Evolutionary conservation across 1,140 invertebrate species (phyloP).

Genomic region (Drosophila chauvacae): DNA sequence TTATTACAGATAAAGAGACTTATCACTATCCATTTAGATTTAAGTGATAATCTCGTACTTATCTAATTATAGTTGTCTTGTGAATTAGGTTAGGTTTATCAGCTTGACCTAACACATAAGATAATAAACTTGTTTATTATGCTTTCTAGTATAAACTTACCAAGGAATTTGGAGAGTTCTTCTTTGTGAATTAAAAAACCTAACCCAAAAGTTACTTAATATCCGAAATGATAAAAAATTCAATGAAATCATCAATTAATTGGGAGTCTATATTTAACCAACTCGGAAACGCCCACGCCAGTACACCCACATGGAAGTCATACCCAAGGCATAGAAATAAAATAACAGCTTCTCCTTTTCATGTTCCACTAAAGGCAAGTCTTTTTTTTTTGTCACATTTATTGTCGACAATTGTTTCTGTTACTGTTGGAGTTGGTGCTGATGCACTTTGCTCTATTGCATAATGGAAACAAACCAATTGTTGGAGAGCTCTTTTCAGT

Average conservation of each 20-base stretch:
- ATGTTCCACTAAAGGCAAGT: conserved; percentile 16
- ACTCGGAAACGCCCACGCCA: conserved; percentile 5
- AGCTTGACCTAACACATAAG: background rate
- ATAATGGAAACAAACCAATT: conserved; percentile 43
- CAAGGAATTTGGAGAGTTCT: background rate
- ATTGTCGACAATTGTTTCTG: conserved; percentile 39
- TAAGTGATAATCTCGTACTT: background rate
- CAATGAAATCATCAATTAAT: conserved; percentile 36
- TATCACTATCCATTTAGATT: conserved; percentile 3
- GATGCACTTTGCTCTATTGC: conserved; percentile 61
- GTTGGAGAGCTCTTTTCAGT: conserved; percentile 26
- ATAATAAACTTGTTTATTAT: background rate
- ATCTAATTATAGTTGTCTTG: background rate
- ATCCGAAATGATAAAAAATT: background rate
- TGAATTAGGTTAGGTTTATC: background rate
- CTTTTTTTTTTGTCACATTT: conserved; percentile 34
- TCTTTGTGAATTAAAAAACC: background rate
- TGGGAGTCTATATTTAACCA: conserved; percentile 13
- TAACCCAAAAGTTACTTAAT: background rate
- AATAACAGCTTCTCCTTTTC: conserved; percentile 21
- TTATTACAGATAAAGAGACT: background rate
- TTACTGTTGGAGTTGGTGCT: conserved; percentile 34
- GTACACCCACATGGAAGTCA: conserved; percentile 18
- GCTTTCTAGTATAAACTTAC: background rate
- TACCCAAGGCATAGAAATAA: conserved; percentile 15